Conservation (phyloP, 2,797 vertebrate genomes). For the Hippopotamyrus pictus region DNA sequence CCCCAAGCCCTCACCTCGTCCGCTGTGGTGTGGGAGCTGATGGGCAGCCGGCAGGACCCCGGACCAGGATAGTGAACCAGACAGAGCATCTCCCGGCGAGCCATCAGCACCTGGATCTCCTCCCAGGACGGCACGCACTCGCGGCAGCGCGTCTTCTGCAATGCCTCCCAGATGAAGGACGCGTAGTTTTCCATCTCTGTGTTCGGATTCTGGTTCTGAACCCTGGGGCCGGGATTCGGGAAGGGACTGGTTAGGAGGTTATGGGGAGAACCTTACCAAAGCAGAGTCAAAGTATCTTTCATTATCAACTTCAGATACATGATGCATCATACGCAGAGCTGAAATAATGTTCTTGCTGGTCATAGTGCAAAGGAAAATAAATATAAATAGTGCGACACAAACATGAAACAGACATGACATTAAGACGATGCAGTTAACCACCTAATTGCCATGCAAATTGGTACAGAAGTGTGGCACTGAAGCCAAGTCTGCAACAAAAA, state of each 20-base stretch:
- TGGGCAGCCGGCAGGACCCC: conserved; percentile 73
- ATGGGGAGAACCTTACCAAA: background rate
- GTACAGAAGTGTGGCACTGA: background rate
- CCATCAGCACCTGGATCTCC: conserved; percentile 85
- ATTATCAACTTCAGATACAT: background rate
- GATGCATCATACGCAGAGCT: background rate
- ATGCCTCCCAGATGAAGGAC: conserved; percentile 78
- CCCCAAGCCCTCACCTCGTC: conserved; percentile 67
- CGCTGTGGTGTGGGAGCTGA: conserved; percentile 87
- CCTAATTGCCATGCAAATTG: background rate
- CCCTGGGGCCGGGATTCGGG: conserved; percentile 53
- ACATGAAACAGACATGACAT: background rate
- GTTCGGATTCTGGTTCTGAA: conserved; percentile 71
- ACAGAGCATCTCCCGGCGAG: conserved; percentile 77
- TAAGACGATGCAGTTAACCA: background rate
- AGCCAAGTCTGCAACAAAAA: background rate
- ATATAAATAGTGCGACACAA: background rate
- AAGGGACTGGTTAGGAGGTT: background rate
- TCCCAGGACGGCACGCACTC: conserved; percentile 88
- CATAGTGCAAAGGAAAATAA: background rate
- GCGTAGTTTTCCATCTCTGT: conserved; percentile 85
- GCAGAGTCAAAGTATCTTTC: background rate
- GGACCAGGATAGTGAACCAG: conserved; percentile 80
- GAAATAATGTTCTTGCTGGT: background rate
- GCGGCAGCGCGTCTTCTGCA: conserved; percentile 78